Evolutionary conservation across 1,140 invertebrate species (phyloP).

Genomic region (Macrostomum lignano): DNA sequence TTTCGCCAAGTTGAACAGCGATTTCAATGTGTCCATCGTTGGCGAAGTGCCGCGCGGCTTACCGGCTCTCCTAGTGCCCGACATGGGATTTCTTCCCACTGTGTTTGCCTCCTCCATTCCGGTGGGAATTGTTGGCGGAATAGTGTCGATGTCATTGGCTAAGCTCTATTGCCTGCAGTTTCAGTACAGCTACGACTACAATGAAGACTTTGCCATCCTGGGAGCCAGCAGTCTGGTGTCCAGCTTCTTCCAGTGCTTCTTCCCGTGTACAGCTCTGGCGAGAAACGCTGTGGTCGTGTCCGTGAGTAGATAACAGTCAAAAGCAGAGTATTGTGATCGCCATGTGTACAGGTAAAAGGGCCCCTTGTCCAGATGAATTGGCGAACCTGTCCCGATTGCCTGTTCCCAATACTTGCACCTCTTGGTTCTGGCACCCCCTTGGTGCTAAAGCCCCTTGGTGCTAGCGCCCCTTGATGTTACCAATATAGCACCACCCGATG

Average conservation of each 20-base stretch:
- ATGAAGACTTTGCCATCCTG: neutral
- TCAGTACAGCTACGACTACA: neutral
- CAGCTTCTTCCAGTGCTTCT: neutral
- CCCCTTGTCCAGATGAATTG: too few relatives aligned
- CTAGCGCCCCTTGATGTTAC: too few relatives aligned
- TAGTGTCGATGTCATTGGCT: neutral
- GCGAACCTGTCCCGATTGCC: too few relatives aligned
- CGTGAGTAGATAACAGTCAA: too few relatives aligned
- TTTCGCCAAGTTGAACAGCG: conserved; percentile 17
- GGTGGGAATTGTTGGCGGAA: neutral
- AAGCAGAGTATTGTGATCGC: too few relatives aligned
- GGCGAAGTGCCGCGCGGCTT: conserved; percentile 29
- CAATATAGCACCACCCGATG: too few relatives aligned
- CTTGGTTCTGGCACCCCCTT: too few relatives aligned
- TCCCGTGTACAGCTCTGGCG: neutral
- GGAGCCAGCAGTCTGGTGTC: neutral
- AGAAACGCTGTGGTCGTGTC: neutral
- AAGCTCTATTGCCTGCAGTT: neutral
- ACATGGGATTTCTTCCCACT: neutral
- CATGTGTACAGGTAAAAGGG: too few relatives aligned
- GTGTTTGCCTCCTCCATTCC: neutral
- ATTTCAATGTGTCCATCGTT: conserved; percentile 27
- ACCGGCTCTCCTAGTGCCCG: neutral
- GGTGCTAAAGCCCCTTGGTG: too few relatives aligned
- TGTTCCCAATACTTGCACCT: too few relatives aligned